Evolutionary conservation across 2,113 vertebrate species (phyloP), one percentile per base, ranked within the genome.

Genomic region (Pachyramphus minor): DNA sequence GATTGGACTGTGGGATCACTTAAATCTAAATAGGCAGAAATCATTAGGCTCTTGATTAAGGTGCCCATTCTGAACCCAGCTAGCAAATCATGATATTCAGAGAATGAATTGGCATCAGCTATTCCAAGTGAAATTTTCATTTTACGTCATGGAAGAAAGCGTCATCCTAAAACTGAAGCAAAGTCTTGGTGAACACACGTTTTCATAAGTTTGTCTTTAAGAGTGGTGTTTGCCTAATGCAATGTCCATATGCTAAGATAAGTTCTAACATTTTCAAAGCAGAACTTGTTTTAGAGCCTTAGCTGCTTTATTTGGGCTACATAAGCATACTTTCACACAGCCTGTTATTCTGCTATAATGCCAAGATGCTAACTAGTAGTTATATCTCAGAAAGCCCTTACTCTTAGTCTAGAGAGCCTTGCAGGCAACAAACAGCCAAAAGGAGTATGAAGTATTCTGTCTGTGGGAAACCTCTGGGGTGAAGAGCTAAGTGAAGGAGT

Each of bases 171-270:
- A 89, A 78, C 63, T 67, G 67, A 56, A 77, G 56, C 64, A 87
- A 77, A 84, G 24, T 78, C 56, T 72, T 95, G 89, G 86, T 86
- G 64, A 87, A 73, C 68, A 28, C 17, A 31, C 22, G 56, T 95
- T 92, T 95, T 90, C 89, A 42, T 89, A 60, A 84, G 52, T 33
- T 75, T 83, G 56, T 77, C 89, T 90, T 88, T 89, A 92, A 87
- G 85, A 69, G 5, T 63, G 22, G 93, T 0, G 0, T 95, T 96
- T 96, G 55, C 73, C 64, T 96, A 95, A 93, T 88, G 62, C 33
- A 84, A 35, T 89, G 73, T 59, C 72, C 14, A 14, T 78, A 84
- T 87, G 68, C 64, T 47, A 71, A 95, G 63, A 74, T 89, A 94
- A 94, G 15, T 35, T 56, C 35, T 93, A 58, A 58, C 74, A 47